Conservation (phyloP, 1,140 invertebrate species). For the Vollenhovia emeryi region DNA sequence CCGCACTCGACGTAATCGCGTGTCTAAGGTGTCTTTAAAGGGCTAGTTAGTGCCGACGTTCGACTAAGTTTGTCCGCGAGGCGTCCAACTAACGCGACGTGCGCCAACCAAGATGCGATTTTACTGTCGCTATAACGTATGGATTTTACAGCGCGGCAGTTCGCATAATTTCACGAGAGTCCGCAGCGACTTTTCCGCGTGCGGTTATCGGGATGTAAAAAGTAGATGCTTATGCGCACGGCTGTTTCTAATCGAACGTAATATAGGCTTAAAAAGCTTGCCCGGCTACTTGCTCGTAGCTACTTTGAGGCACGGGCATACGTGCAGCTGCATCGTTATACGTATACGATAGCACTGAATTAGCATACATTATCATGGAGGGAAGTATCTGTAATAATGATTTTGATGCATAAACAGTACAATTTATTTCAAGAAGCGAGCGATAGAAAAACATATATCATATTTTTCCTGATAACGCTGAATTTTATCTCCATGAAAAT, state of each 20-base stretch:
- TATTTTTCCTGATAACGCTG: not conserved
- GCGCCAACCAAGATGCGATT: conserved; percentile 3
- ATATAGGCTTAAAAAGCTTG: conserved; percentile 7
- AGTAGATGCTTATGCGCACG: not conserved
- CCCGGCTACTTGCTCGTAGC: too few relatives aligned
- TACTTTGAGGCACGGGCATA: not conserved
- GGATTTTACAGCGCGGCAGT: conserved; percentile 43
- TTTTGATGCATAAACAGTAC: not conserved
- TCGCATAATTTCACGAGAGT: conserved; percentile 28
- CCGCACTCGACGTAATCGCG: conserved; percentile 73
- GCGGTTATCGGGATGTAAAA: conserved; percentile 12
- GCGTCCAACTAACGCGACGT: not conserved
- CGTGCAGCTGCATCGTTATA: not conserved
- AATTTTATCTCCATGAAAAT: not conserved
- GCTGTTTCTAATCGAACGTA: conserved; percentile 21
- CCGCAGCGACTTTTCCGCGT: not conserved
- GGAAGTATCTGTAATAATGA: conserved; percentile 9
- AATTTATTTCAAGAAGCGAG: not conserved
- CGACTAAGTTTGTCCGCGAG: conserved; percentile 24
- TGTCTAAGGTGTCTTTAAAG: conserved; percentile 74
- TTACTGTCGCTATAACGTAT: conserved; percentile 43
- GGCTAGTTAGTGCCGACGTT: conserved; percentile 70
- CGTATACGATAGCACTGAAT: conserved; percentile 9
- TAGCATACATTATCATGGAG: conserved; percentile 18
- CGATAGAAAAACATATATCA: not conserved